Percentiles rank a stretch among this genome's conserved stretches.
Evolutionary conservation across 2,797 vertebrate species (phyloP).

Genomic region (Malurus leucopterus): DNA sequence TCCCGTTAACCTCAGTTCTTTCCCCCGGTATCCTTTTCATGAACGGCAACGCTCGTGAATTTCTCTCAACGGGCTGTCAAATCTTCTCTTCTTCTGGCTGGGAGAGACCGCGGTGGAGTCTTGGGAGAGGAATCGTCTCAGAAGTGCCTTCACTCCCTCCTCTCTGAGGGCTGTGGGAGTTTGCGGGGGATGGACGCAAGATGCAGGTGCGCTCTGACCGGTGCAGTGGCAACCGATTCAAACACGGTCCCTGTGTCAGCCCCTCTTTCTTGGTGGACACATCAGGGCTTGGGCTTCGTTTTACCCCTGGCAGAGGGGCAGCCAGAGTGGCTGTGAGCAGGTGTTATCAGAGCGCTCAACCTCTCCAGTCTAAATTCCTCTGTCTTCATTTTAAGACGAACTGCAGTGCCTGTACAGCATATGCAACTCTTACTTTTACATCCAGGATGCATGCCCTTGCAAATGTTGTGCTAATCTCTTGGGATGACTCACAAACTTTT

Average conservation of each 20-base stretch:
- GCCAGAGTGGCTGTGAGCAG: not conserved
- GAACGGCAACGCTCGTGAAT: not conserved
- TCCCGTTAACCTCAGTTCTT: not conserved
- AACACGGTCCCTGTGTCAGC: accelerated
- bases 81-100: not conserved
- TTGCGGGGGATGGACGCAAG: accelerated
- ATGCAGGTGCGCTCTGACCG: accelerated
- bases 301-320: not conserved
- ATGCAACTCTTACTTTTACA: not conserved
- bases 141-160: accelerated
- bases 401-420: accelerated
- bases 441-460: not conserved
- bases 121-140: not conserved
- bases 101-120: accelerated
- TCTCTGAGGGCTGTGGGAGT: not conserved
- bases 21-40: not conserved
- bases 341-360: accelerated
- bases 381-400: not conserved
- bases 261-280: not conserved
- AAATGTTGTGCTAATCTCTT: not conserved
- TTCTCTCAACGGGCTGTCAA: not conserved
- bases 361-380: accelerated
- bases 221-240: accelerated
- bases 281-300: accelerated
- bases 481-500: not conserved